phyloP scores from a whole-genome alignment of 2,797 vertebrate genomes.

The Tamandua tetradactyla region DNA sequence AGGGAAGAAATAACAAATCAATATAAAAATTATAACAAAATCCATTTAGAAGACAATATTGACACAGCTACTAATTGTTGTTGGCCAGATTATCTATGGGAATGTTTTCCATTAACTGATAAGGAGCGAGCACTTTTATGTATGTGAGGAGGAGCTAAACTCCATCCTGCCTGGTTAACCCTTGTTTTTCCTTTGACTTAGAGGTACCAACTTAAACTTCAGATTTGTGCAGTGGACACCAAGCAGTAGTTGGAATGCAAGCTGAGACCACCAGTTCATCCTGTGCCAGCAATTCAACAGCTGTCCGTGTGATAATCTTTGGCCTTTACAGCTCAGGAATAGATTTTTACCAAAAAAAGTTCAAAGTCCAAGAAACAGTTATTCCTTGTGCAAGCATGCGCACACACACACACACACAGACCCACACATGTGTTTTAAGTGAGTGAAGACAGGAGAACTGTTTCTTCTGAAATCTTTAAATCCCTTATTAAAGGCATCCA shows the following conservation, averaged over 20 bases:
- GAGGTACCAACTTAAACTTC: neutral
- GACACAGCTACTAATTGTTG: neutral
- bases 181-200: neutral
- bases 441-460: neutral
- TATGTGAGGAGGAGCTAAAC: neutral
- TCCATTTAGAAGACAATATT: neutral
- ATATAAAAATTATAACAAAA: neutral
- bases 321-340: neutral
- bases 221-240: neutral
- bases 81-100: neutral
- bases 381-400: neutral
- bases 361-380: neutral
- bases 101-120: neutral
- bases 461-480: neutral
- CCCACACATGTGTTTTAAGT: neutral
- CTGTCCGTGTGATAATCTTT: neutral
- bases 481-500: neutral
- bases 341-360: neutral
- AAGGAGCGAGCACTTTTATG: neutral
- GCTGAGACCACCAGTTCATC: neutral
- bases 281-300: neutral
- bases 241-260: neutral
- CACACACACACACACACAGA: neutral
- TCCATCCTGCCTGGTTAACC: neutral
- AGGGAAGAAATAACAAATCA: neutral